Evolutionary conservation across 1,140 invertebrate genomes (phyloP).

Genomic region (Cotesia chilonis): DNA sequence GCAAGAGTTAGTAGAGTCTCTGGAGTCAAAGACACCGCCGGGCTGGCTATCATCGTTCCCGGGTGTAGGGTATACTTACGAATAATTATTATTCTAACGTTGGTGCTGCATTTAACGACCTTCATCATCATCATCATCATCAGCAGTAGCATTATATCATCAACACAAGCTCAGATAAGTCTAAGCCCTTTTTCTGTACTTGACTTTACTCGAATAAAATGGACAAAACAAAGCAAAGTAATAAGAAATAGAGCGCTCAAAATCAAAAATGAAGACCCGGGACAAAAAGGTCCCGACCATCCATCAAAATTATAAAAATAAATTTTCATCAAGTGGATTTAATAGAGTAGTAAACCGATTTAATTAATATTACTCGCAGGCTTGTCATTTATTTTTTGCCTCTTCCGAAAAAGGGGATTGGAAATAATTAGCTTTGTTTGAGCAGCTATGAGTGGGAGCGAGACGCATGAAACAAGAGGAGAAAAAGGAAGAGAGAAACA

Average conservation of each 20-base stretch:
- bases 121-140: no score
- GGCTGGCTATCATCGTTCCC: constrained; percentile 35
- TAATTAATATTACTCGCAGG: no score
- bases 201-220: no score
- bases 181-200: no score
- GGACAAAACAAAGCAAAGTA: no score
- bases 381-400: background rate
- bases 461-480: background rate
- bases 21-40: constrained; percentile 48
- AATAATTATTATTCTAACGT: constrained; percentile 54
- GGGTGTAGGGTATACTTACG: constrained; percentile 44
- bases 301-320: background rate
- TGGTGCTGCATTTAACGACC: constrained; percentile 44
- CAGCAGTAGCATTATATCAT: background rate
- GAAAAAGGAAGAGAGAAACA: no score
- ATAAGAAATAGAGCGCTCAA: no score
- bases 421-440: constrained; percentile 49
- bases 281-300: no score
- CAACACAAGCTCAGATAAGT: background rate
- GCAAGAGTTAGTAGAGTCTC: background rate
- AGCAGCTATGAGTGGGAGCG: background rate
- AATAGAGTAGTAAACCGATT: no score
- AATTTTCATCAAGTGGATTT: no score
- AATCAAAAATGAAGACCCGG: no score
- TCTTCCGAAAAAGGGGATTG: background rate